Conservation (phyloP, 2,888 invertebrate species). For the Trissonchulus latispiculum region DNA sequence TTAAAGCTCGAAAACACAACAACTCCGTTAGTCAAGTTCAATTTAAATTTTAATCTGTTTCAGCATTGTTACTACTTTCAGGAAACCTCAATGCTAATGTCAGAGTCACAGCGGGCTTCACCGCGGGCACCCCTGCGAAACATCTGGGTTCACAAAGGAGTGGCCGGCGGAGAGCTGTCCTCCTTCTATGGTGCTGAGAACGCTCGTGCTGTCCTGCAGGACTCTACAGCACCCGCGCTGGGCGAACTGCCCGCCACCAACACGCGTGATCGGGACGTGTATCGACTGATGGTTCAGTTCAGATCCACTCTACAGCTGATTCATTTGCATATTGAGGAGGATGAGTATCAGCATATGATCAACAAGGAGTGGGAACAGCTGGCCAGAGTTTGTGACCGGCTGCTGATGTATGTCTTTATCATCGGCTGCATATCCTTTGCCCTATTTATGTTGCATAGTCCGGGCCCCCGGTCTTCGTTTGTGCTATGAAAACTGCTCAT, state of each 20-base stretch:
- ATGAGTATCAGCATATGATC: background rate
- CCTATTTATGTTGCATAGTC: slow-evolving; percentile 10
- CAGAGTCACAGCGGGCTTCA: background rate
- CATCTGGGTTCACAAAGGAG: background rate
- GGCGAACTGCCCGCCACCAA: background rate
- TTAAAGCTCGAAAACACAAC: too few species aligned
- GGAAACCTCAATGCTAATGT: background rate
- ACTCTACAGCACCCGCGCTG: background rate
- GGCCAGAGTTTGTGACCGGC: slow-evolving; percentile 21
- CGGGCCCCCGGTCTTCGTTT: too few species aligned
- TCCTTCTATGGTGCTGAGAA: background rate
- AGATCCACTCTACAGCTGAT: background rate
- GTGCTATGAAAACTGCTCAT: too few species aligned
- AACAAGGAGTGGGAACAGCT: slow-evolving; percentile 22
- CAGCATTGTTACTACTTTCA: too few species aligned
- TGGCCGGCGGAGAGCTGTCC: background rate
- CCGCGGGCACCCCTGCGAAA: background rate
- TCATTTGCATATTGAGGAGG: background rate
- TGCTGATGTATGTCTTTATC: slow-evolving; percentile 23
- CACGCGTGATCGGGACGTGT: background rate
- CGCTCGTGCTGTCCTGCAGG: background rate
- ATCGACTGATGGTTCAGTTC: background rate
- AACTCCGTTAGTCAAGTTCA: too few species aligned
- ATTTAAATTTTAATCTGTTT: too few species aligned
- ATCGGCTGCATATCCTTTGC: slow-evolving; percentile 20